A percentile compares a stretch with the other conserved stretches of the same genome.
Evolutionary conservation across 2,888 invertebrate species (phyloP).

Genomic region (Melanchra persicariae): DNA sequence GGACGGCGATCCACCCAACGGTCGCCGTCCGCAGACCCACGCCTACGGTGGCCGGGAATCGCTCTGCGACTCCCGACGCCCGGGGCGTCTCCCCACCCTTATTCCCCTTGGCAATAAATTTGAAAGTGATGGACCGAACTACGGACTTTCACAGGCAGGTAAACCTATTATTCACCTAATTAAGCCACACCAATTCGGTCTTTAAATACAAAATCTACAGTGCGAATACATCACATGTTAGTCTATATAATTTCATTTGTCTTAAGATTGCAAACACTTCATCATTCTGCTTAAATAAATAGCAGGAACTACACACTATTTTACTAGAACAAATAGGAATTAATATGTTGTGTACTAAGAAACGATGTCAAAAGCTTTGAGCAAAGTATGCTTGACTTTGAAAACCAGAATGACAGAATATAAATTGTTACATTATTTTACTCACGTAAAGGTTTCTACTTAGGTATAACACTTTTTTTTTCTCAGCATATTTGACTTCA

Average conservation of each 20-base stretch:
- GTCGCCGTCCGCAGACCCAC: too few species aligned
- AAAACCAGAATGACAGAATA: neutral
- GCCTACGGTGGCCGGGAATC: too few species aligned
- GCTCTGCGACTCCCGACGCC: too few species aligned
- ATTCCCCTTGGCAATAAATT: neutral
- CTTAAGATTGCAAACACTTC: conserved; percentile 34
- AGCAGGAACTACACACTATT: conserved; percentile 19
- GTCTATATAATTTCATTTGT: conserved; percentile 3
- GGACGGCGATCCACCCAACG: too few species aligned
- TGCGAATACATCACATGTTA: conserved; percentile 8
- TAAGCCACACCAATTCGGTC: conserved; percentile 7
- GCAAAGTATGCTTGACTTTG: conserved; percentile 2
- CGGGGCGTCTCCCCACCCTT: too few species aligned
- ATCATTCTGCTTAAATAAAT: conserved; percentile 25
- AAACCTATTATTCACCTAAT: neutral
- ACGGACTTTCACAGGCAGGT: neutral
- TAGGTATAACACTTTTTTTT: too few species aligned
- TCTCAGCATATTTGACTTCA: too few species aligned
- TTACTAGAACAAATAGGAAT: conserved; percentile 32
- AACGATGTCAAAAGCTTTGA: conserved; percentile 28
- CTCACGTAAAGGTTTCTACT: neutral
- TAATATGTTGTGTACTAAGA: conserved; percentile 13
- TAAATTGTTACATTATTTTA: neutral
- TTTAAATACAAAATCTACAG: neutral
- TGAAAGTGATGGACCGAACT: neutral